A percentile compares a stretch with the other conserved stretches of the same genome.
Evolutionary conservation across 2,888 invertebrate species (phyloP).

Genomic region (Eugnorisma glareosa): DNA sequence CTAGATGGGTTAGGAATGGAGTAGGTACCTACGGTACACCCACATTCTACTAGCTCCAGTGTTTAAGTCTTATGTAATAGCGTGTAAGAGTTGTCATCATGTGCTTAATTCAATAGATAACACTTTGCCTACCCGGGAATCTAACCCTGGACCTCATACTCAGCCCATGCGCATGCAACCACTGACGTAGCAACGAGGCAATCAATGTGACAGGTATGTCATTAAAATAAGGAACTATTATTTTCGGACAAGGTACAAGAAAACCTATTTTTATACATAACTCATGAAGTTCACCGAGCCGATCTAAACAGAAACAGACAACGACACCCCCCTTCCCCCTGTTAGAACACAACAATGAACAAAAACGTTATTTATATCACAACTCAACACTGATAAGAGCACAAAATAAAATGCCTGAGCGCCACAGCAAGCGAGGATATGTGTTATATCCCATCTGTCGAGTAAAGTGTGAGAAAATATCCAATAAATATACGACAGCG

Average conservation of each 20-base stretch:
- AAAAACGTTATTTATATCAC: constrained; percentile 20
- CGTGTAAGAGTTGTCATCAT: not conserved
- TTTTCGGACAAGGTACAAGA: no score
- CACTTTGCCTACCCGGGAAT: not conserved
- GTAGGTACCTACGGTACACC: not conserved
- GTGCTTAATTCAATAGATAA: not conserved
- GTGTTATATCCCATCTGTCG: constrained; percentile 27
- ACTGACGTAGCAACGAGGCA: not conserved
- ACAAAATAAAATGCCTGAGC: constrained; percentile 21
- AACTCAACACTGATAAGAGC: constrained; percentile 18
- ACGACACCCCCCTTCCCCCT: not conserved
- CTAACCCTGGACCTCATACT: not conserved
- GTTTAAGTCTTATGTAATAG: not conserved
- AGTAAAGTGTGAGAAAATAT: constrained; percentile 50
- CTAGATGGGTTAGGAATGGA: not conserved
- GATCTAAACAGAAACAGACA: not conserved
- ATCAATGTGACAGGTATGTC: not conserved
- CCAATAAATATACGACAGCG: constrained; percentile 60
- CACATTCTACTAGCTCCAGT: not conserved
- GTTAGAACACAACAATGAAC: not conserved
- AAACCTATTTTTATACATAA: not conserved
- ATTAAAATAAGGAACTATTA: not conserved
- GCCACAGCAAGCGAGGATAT: constrained; percentile 32
- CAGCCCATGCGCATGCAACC: not conserved
- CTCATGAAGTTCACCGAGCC: not conserved